A percentile compares a stretch with the other conserved stretches of the same genome.
phyloP scores from a whole-genome alignment of 2,888 invertebrate species.

The Eurois occulta region DNA sequence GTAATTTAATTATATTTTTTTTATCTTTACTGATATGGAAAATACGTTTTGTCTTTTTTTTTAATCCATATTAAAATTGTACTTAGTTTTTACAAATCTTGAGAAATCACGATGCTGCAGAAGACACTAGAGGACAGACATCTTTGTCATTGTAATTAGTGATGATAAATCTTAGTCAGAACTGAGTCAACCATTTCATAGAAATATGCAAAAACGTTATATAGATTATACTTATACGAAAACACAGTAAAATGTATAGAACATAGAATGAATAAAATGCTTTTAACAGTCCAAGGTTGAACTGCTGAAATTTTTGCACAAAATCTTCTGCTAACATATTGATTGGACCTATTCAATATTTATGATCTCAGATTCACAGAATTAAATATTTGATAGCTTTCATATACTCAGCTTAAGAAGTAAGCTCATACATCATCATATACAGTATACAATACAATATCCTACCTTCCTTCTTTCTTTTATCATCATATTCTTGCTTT shows the following conservation, averaged over 20 bases:
- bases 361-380: conserved; percentile 3
- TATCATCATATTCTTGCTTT: too few species aligned
- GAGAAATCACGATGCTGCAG: not conserved
- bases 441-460: too few species aligned
- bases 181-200: conserved; percentile 37
- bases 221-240: not conserved
- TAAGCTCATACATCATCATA: too few species aligned
- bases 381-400: conserved; percentile 19
- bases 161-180: conserved; percentile 33
- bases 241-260: not conserved
- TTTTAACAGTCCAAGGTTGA: conserved; percentile 7
- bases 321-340: conserved; percentile 23
- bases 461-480: too few species aligned
- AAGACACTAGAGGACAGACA: not conserved
- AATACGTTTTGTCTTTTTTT: not conserved
- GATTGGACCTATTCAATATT: conserved; percentile 24
- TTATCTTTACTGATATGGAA: not conserved
- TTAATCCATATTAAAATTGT: not conserved
- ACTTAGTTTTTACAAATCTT: not conserved
- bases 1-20: conserved; percentile 4
- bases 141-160: conserved; percentile 16
- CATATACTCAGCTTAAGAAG: too few species aligned
- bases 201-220: conserved; percentile 14
- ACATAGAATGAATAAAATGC: conserved; percentile 5
- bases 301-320: not conserved